Base-by-base conservation (phyloP, 1,140 invertebrate genomes). In the Papilio dardanus region DNA sequence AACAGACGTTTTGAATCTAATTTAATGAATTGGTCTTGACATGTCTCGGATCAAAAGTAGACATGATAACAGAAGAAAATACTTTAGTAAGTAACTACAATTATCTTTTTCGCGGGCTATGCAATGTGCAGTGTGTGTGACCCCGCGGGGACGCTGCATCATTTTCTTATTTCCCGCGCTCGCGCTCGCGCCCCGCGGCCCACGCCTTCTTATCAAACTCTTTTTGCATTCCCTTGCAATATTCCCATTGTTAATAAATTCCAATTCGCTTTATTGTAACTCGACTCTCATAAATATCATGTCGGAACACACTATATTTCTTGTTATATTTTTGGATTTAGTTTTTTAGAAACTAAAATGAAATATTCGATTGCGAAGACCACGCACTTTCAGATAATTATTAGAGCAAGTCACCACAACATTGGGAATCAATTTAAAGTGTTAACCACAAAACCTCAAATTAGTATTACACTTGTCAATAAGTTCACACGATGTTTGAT, bases 211-310 rank as follows among this genome's bases (percentile, higher is more conserved):
- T 28, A 14, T 28, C n/a, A 50, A 50, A 50, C n/a, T 28, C 54
- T 62, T 62, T 62, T 62, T 62, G 54, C 54, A 62, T 62, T 62
- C 54, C 14, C 12, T 62, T 62, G 12, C 54, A 62, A 62, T 50
- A 50, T 14, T 62, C 54, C 54, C 54, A 62, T 62, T 62, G 54
- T 62, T 62, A 62, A 28, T 62, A 62, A 62, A 28, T 62, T 62
- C 24, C 54, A 62, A 50, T 0, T 50, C 19, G 46, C 3, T 58
- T 58, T 58, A 12, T 14, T 12, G 14, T 37, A 37, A 46, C 42
- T 46, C 16, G 42, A n/a, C 35, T 37, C 35, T 10, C 0, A 7
- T 50, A n/a, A 46, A 46, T 46, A n/a, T n/a, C 42, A n/a, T 46
- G 42, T 46, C n/a, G 5, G 16, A n/a, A 46, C n/a, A 7, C 16